Base-by-base conservation (phyloP, 2,888 invertebrate genomes). In the Pandemis cinnamomeana region DNA sequence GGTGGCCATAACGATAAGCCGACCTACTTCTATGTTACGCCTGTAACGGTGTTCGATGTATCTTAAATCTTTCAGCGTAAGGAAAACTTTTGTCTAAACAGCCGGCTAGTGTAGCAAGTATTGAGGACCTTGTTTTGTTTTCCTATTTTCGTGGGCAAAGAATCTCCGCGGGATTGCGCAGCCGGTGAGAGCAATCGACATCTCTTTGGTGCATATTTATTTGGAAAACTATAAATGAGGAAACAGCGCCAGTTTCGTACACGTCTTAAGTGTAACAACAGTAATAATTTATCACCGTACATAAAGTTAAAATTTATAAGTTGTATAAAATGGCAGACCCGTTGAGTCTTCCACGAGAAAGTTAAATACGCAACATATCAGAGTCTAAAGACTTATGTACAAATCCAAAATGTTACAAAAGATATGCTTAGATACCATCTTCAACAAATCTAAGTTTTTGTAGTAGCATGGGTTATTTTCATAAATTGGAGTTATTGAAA, bases 1-100 rank as follows among this genome's bases (percentile, higher is more conserved):
- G 62, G 61, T 48, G 46, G 62, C 71, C 72, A 77, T 81, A 78
- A 78, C 71, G 77, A 77, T 78, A 79, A 78, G 75, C 74, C 74
- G 67, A 63, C 72, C 67, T 71, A 75, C 76, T 78, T 76, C 71
- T 64, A 71, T 71, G 58, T 58, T 58, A 27, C 58, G 58, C 11
- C 4, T 10, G 58, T 58, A 27, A 58, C 27, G 46, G 51, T 70
- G 46, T 63, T 10, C 71, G n/a, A 62, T 62, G 42, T 42, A n/a
- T 42, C 62, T 62, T 64, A 64, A 64, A 64, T 64, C 11, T 64
- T 20, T 11, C 10, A 15, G 46, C 20, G 10, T 46, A 64, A 64
- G 46, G 46, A 46, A 44, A 58, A 11, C 8, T 58, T 66, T 71
- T 36, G 46, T 36, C 55, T n/a, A 8, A 67, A 58, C 27, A 13